phyloP scores from a whole-genome alignment of 1,140 invertebrate species.

The Achatina immaculata region DNA sequence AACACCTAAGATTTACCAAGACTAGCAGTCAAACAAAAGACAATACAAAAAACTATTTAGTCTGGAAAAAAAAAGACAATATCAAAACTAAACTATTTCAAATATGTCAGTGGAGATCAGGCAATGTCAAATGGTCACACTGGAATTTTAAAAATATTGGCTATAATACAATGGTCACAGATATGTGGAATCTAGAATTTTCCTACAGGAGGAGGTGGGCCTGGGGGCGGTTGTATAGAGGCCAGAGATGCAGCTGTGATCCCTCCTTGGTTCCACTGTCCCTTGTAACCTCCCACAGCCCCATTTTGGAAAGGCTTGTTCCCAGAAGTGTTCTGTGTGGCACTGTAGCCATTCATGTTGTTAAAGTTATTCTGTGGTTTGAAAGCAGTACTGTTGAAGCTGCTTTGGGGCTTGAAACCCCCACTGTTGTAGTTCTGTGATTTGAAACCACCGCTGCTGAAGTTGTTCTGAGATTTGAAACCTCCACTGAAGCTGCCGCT shows the following conservation, averaged over 20 bases:
- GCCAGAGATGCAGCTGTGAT: slow-evolving; percentile 15
- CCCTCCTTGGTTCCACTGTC: slow-evolving; percentile 18
- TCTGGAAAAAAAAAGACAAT: no score
- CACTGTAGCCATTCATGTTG: neutral
- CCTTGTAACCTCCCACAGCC: slow-evolving; percentile 1
- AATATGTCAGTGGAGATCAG: no score
- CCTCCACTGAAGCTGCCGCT: slow-evolving; percentile 10
- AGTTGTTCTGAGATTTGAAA: slow-evolving; percentile 9
- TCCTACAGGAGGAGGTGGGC: no score
- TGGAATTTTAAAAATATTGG: no score
- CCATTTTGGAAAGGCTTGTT: slow-evolving; percentile 7
- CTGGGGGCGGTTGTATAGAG: slow-evolving; percentile 3
- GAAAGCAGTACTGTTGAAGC: slow-evolving; percentile 6
- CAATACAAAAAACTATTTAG: no score
- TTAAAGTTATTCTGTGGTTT: slow-evolving; percentile 12
- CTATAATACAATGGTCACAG: no score
- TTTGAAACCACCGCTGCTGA: slow-evolving; percentile 22
- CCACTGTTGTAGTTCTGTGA: slow-evolving; percentile 4
- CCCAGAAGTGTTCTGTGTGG: neutral
- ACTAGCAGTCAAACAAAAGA: no score
- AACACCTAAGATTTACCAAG: no score
- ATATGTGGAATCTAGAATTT: no score
- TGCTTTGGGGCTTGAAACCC: neutral
- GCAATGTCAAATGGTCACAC: no score
- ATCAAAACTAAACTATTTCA: no score